Evolutionary conservation across 2,113 vertebrate genomes (phyloP), one percentile per base, ranked within the genome.

Genomic region (Tetrax tetrax): DNA sequence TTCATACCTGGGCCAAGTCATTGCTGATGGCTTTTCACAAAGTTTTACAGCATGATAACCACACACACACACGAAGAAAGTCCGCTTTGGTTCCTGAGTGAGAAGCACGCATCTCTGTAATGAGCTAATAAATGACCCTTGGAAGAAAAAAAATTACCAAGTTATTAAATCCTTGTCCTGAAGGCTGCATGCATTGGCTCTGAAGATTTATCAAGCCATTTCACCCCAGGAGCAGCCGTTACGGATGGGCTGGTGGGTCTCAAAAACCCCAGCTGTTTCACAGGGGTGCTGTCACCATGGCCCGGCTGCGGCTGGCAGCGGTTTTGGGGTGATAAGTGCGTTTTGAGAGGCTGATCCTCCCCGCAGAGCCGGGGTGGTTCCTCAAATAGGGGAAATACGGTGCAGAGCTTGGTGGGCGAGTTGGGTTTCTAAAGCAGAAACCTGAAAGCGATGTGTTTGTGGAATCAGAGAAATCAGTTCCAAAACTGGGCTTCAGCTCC

Each of bases 301-400:
- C 38, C 7, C 1, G 3, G 23, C 47, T 45, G 22, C 17, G 14
- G 7, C 28, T 70, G 69, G 63, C 79, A 88, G 57, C 4, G 1
- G 9, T 64, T 94, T 69, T n/a, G 41, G 57, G 66, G 35, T 2
- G 28, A 47, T 45, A 10, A 0, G 1, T 29, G 43, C 3, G 6
- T 48, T 91, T 33, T 9, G 9, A 65, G 68, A 65, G 51, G 72
- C 50, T 37, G 33, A 25, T 74, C 7, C 13, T 28, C 21, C 37
- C 35, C 2, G 0, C 28, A 31, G 63, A 56, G n/a, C 14, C 29
- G 25, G 17, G 10, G 45, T 6, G 2, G 2, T 12, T 81, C 20
- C 61, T 63, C 47, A 25, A 21, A 2, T 4, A 15, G 4, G 29
- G 12, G 23, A 57, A 70, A 37, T 20, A 9, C 29, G 9, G 23